Percentiles rank a stretch among this genome's conserved stretches.
phyloP scores from a whole-genome alignment of 2,797 vertebrate species.

The Arnoldichthys spilopterus region DNA sequence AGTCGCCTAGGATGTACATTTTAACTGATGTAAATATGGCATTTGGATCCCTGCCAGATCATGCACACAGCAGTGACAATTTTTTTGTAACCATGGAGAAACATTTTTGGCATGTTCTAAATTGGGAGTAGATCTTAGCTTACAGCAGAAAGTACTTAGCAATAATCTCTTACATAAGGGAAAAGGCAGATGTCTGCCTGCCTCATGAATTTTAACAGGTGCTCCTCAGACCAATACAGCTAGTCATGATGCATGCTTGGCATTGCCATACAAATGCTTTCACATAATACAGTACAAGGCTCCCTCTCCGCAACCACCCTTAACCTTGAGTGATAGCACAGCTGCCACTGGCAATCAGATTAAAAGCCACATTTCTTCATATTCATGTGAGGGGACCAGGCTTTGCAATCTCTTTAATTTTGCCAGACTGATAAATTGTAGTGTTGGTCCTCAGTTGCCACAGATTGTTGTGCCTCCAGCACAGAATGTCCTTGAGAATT shows the following conservation, averaged over 20 bases:
- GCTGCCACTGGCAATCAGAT: conserved; percentile 71
- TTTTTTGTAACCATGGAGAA: not conserved
- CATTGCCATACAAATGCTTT: conserved; percentile 63
- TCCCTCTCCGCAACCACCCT: conserved; percentile 51
- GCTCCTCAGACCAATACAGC: conserved; percentile 44
- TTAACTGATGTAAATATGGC: conserved; percentile 6
- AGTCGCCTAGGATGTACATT: not conserved
- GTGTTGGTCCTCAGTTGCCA: conserved; percentile 23
- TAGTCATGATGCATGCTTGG: conserved; percentile 52
- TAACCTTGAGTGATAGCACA: conserved; percentile 70
- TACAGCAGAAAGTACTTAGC: conserved; percentile 17
- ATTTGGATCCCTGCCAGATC: conserved; percentile 16
- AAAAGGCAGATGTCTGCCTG: conserved; percentile 8
- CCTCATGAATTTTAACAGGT: conserved; percentile 53
- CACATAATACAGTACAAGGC: conserved; percentile 34
- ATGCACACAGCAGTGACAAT: conserved; percentile 8
- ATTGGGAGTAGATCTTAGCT: conserved; percentile 19
- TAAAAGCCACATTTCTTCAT: conserved; percentile 72
- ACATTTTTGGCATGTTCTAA: conserved; percentile 5
- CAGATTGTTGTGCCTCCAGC: conserved; percentile 30
- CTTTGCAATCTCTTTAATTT: conserved; percentile 74
- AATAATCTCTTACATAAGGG: conserved; percentile 49
- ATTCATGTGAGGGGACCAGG: conserved; percentile 65
- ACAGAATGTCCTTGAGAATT: conserved; percentile 42
- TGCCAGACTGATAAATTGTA: conserved; percentile 69